phyloP scores from a whole-genome alignment of 2,888 invertebrate species.

The Eulithis prunata region DNA sequence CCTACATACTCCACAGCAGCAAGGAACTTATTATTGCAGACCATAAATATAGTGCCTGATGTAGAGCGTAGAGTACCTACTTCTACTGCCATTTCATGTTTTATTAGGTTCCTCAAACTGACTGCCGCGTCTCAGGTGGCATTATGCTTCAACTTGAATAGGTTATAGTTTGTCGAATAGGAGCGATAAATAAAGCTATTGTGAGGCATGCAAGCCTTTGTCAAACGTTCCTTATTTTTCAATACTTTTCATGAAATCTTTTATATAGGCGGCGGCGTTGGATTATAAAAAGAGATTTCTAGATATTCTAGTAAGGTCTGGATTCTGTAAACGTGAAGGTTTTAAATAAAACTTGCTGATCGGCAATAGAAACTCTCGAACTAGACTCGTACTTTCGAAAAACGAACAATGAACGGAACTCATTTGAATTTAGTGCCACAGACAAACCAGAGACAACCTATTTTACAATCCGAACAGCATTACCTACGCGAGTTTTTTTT shows the following conservation, averaged over 20 bases:
- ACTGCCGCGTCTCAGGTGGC: conserved; percentile 26
- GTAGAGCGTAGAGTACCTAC: no score
- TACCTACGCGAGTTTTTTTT: no score
- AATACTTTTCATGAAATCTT: conserved; percentile 11
- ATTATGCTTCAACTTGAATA: conserved; percentile 25
- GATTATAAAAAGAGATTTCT: not conserved
- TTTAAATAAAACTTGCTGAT: not conserved
- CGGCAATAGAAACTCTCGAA: no score
- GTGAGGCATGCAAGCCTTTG: conserved; percentile 25
- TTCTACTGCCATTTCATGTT: no score
- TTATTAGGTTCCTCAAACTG: not conserved
- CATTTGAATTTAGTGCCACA: no score
- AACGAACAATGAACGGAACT: no score
- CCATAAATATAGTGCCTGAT: no score
- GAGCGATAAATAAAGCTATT: conserved; percentile 26
- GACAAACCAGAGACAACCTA: no score
- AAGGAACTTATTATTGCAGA: no score
- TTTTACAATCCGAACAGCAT: no score
- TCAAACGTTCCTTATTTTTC: conserved; percentile 15
- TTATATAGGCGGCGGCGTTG: not conserved
- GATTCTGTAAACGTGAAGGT: not conserved
- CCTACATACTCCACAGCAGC: no score
- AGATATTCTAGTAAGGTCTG: not conserved
- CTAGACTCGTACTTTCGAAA: no score
- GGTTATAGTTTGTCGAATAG: conserved; percentile 15